Conservation (phyloP, 2,888 invertebrate species). For the Erebia epiphron region DNA sequence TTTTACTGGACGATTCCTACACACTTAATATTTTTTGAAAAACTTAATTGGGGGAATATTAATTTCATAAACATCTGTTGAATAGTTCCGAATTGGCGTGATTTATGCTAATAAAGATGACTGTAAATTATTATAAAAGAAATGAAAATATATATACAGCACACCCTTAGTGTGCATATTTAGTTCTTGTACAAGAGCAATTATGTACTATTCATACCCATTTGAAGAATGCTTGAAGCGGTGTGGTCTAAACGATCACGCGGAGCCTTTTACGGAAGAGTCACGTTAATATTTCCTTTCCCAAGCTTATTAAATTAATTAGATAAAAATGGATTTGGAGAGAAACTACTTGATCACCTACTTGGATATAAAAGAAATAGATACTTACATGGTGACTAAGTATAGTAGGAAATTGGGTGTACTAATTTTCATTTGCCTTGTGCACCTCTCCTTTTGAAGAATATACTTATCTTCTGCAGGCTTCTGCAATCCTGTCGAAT, state of each 20-base stretch:
- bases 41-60: too few species aligned
- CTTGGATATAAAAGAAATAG: background rate
- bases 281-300: slow-evolving; percentile 14
- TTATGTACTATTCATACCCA: slow-evolving; percentile 12
- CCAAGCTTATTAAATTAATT: slow-evolving; percentile 9
- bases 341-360: background rate
- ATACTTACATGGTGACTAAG: too few species aligned
- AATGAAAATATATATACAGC: background rate
- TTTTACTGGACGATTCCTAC: too few species aligned
- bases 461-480: too few species aligned
- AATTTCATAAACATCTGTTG: too few species aligned
- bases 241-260: slow-evolving; percentile 8
- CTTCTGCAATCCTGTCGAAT: too few species aligned
- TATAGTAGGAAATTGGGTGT: too few species aligned
- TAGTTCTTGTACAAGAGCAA: background rate
- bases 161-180: background rate
- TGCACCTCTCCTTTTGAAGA: too few species aligned
- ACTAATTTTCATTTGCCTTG: background rate
- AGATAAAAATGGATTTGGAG: background rate
- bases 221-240: slow-evolving; percentile 5
- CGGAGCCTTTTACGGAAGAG: background rate
- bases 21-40: too few species aligned
- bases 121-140: background rate
- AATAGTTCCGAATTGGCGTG: too few species aligned
- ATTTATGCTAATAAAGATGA: background rate